phyloP scores from a whole-genome alignment of 2,797 vertebrate species.

The Natrix natrix region DNA sequence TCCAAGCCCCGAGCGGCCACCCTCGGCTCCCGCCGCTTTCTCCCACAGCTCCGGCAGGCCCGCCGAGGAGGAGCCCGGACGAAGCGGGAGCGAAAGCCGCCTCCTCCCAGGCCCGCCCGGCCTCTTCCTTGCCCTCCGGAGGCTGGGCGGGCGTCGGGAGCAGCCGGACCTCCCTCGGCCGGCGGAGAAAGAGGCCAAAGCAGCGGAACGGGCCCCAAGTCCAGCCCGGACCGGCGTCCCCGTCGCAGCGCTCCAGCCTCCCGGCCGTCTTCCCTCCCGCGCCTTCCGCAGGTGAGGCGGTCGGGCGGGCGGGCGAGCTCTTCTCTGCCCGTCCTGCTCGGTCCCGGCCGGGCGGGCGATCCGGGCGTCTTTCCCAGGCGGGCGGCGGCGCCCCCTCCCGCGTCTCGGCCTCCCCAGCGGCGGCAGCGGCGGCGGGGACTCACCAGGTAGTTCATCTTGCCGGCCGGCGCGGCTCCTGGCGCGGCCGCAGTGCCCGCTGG shows the following conservation, averaged over 20 bases:
- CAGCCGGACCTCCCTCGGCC: not conserved
- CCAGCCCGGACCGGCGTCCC: not conserved
- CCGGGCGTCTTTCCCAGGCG: too few relatives aligned
- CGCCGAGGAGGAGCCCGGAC: not conserved
- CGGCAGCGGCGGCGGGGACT: not conserved
- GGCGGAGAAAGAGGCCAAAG: too few relatives aligned
- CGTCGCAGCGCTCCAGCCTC: not conserved
- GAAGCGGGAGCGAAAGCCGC: too few relatives aligned
- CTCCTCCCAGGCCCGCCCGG: not conserved
- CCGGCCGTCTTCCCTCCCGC: not conserved
- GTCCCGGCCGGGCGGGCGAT: too few relatives aligned
- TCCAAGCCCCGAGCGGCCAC: too few relatives aligned
- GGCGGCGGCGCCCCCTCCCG: not conserved
- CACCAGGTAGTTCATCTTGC: conserved; percentile 47
- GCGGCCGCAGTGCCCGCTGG: not conserved
- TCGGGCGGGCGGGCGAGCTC: not conserved
- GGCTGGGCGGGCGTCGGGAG: not conserved
- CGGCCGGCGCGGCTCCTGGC: not conserved
- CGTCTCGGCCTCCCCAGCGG: too few relatives aligned
- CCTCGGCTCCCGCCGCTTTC: not conserved
- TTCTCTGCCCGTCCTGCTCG: not conserved
- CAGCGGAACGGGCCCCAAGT: not conserved
- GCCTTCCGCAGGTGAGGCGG: not conserved
- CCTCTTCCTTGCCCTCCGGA: not conserved
- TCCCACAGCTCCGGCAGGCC: not conserved